Evolutionary conservation across 30 jellyfish, hydroid and myxozoan species (phyloP).

Genomic region (Aurelia sp.): DNA sequence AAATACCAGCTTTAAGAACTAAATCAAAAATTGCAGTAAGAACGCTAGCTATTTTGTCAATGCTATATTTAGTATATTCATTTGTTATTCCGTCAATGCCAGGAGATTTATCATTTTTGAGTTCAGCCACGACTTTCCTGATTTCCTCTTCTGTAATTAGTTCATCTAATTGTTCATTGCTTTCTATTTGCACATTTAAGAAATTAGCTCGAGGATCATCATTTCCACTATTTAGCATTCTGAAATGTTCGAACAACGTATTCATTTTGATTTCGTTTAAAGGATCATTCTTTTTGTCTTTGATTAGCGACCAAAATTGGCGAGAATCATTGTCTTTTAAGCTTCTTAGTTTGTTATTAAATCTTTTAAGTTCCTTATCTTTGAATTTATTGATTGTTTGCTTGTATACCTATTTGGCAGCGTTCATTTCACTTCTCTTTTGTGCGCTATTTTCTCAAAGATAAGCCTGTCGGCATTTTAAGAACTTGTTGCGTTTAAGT

Average conservation of each 20-base stretch:
- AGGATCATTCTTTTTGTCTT: not conserved
- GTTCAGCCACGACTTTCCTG: not conserved
- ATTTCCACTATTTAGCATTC: not conserved
- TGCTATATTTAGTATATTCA: slow-evolving; percentile 5
- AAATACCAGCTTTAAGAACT: not conserved
- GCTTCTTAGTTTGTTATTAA: slow-evolving; percentile 20
- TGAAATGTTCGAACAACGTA: slow-evolving; percentile 1
- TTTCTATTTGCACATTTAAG: not conserved
- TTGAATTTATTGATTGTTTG: not conserved
- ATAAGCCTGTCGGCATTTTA: not conserved
- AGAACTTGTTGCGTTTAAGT: not conserved
- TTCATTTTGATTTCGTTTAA: not conserved
- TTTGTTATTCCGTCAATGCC: slow-evolving; percentile 12
- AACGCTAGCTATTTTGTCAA: not conserved
- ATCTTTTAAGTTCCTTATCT: not conserved
- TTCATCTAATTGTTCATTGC: not conserved
- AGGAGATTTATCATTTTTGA: slow-evolving; percentile 6
- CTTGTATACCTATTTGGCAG: slow-evolving; percentile 1
- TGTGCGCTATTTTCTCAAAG: not conserved
- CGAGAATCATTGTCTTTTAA: not conserved
- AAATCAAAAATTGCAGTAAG: not conserved
- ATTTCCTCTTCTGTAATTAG: slow-evolving; percentile 1
- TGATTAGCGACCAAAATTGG: slow-evolving; percentile 1
- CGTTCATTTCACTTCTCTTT: not conserved
- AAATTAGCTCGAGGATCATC: not conserved